Percentiles rank a stretch among this genome's conserved stretches.
These are phyloP conservation scores for Orestias chungarensis DNA, from an alignment of 2,797 vertebrate genomes.

Conservation along the genomic window DNA sequence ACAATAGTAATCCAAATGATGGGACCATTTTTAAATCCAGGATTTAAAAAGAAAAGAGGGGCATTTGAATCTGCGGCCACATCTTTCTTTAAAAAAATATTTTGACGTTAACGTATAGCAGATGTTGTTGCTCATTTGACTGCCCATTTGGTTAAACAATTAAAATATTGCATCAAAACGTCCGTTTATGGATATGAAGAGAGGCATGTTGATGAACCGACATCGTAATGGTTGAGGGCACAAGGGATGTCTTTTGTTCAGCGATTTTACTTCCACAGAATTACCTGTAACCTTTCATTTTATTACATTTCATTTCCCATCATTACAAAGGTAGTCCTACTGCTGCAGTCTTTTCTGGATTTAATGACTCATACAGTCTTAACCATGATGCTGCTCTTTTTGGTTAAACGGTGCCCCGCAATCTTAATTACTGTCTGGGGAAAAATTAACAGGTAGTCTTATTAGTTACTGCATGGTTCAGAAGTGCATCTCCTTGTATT, in stretches of 20 bases:
- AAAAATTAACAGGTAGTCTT: constrained; percentile 15
- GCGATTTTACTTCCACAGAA: constrained; percentile 2
- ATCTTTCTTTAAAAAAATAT: constrained; percentile 71
- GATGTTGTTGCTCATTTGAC: constrained; percentile 92
- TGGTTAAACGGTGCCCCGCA: not conserved
- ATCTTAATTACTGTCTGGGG: constrained; percentile 8
- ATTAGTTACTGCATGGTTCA: constrained; percentile 12
- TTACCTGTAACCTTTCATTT: not conserved
- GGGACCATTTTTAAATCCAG: constrained; percentile 73
- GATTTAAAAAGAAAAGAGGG: constrained; percentile 77
- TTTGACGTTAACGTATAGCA: constrained; percentile 81
- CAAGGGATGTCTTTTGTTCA: constrained; percentile 24
- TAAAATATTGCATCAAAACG: constrained; percentile 71
- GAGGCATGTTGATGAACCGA: constrained; percentile 53
- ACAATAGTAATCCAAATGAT: constrained; percentile 79
- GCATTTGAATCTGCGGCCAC: constrained; percentile 88
- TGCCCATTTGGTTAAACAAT: constrained; percentile 89
- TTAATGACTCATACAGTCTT: not conserved
- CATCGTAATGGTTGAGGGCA: constrained; percentile 38
- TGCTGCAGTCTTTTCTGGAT: not conserved
- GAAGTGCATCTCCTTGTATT: constrained; percentile 18
- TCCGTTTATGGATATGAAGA: constrained; percentile 77
- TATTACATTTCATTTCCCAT: constrained; percentile 7
- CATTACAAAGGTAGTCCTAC: not conserved
- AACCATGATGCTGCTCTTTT: not conserved